These are phyloP conservation scores for Fragum sueziense DNA, from an alignment of 2,888 invertebrate species.

Conservation along the genomic window DNA sequence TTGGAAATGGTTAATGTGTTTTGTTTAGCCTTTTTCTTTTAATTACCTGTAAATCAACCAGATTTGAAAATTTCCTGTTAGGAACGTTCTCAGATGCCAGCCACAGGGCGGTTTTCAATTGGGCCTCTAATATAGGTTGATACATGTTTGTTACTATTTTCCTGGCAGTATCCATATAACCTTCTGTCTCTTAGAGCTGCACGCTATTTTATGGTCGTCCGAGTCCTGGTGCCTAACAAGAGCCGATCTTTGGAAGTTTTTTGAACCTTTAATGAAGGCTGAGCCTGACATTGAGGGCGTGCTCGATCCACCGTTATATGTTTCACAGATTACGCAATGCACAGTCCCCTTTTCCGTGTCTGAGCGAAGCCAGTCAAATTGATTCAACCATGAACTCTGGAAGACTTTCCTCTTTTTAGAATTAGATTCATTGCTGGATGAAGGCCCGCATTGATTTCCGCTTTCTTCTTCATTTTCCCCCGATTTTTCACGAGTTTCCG, in stretches of 20 bases:
- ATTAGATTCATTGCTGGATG: not conserved
- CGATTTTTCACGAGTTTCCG: not conserved
- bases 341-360: constrained; percentile 5
- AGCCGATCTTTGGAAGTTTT: constrained; percentile 16
- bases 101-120: constrained; percentile 15
- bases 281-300: not conserved
- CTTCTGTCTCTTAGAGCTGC: not conserved
- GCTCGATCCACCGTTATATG: not conserved
- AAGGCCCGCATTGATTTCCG: not conserved
- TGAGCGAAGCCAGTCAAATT: constrained; percentile 5
- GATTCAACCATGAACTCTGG: not conserved
- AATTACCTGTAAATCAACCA: constrained; percentile 24
- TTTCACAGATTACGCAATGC: not conserved
- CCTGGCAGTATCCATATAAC: constrained; percentile 12
- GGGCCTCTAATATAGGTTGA: constrained; percentile 18
- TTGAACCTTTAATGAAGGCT: constrained; percentile 8
- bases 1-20: not conserved
- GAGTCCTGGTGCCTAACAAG: constrained; percentile 7
- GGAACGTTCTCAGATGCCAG: constrained; percentile 18
- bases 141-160: not conserved
- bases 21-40: not conserved
- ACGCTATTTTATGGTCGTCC: constrained; percentile 1
- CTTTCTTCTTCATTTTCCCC: not conserved
- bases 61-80: constrained; percentile 13
- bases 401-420: constrained; percentile 1